Evolutionary conservation across 2,888 invertebrate species (phyloP), one percentile per base, ranked within the genome.

Genomic region (Philopedon plagiatum): DNA sequence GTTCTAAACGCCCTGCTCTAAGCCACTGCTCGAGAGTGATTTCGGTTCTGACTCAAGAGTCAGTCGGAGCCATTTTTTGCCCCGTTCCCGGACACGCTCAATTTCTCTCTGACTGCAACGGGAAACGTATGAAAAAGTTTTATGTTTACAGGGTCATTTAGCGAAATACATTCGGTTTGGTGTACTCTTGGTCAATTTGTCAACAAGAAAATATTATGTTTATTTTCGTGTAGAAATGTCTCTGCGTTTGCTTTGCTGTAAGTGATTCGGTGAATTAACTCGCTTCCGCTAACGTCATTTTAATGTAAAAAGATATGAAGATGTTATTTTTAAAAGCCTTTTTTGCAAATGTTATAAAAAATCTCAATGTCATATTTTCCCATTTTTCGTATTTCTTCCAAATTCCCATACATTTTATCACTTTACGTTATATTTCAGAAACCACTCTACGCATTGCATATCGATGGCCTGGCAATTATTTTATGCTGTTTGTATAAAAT

Each of bases 111-210:
- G 32, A 32, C 54, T 70, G 63, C 70, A 70, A 19, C 51, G 58
- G 58, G 32, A 34, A 57, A n/a, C 46, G 26, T 34, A 54, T 32
- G 51, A 70, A 70, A 70, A 70, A 70, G 49, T 70, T 63, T 26
- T 64, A 64, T 70, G 70, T 70, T 70, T 63, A 63, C 70, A 70
- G 70, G 70, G 58, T 58, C 63, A 70, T 70, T 70, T 70, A 58
- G 57, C 39, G 63, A 58, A 63, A 64, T 70, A 63, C 70, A 64
- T 70, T 70, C 39, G 58, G 70, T 64, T 64, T 19, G 32, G 39
- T 49, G 49, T 57, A 64, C 63, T 58, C 63, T 58, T 21, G 34
- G 51, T 41, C 63, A 46, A 70, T 70, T 70, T 70, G 58, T 70
- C 70, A 70, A 56, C 70, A 63, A 63, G 58, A 64, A 70, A 63